phyloP scores from a whole-genome alignment of 2,888 invertebrate genomes.

The Volucella inanis region DNA sequence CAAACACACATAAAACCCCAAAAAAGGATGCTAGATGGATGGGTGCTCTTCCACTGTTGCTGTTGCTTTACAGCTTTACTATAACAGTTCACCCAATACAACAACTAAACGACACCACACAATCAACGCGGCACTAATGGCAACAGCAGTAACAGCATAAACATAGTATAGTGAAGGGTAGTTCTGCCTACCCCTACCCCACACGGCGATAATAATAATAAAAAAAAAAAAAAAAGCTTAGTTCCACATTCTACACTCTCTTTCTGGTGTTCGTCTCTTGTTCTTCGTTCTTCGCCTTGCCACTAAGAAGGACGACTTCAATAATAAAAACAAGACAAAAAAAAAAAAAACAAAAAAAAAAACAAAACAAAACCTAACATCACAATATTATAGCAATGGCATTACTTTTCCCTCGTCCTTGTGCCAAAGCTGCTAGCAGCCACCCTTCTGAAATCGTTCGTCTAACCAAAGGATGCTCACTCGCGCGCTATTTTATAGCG shows the following conservation, averaged over 20 bases:
- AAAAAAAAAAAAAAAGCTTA: slow-evolving; percentile 55
- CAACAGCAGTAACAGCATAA: too few relatives aligned
- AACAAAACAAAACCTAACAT: slow-evolving; percentile 49
- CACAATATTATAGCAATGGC: slow-evolving; percentile 72
- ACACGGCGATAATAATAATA: neutral
- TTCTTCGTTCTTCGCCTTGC: neutral
- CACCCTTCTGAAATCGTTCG: neutral
- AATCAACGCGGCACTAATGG: slow-evolving; percentile 62
- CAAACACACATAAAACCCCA: slow-evolving; percentile 71
- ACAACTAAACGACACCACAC: slow-evolving; percentile 73
- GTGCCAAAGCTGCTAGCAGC: slow-evolving; percentile 20
- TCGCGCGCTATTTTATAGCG: slow-evolving; percentile 74
- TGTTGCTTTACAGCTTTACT: slow-evolving; percentile 26
- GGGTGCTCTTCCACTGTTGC: slow-evolving; percentile 47
- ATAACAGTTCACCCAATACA: slow-evolving; percentile 56
- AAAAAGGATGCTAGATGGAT: slow-evolving; percentile 70
- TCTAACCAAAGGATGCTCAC: slow-evolving; percentile 69
- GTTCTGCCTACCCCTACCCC: slow-evolving; percentile 19
- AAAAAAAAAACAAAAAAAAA: slow-evolving; percentile 19
- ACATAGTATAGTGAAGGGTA: slow-evolving; percentile 57
- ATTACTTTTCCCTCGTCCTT: slow-evolving; percentile 71
- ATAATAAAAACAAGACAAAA: slow-evolving; percentile 69
- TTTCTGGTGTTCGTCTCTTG: slow-evolving; percentile 8
- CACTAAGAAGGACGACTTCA: slow-evolving; percentile 67
- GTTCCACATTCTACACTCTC: slow-evolving; percentile 64